Conservation (phyloP, 2,888 invertebrate genomes). For the Cosmorhoe ocellata region DNA sequence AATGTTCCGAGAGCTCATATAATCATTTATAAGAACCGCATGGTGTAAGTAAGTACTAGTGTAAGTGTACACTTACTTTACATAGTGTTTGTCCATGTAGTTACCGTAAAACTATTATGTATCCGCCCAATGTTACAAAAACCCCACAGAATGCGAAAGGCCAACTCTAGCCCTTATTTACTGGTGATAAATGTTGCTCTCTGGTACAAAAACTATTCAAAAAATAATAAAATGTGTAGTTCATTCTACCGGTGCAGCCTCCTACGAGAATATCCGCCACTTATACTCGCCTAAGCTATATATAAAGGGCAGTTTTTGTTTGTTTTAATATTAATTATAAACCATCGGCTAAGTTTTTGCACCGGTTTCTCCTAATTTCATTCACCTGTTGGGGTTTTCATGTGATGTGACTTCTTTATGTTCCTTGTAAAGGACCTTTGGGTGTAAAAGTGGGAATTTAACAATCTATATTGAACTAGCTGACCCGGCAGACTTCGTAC, state of each 20-base stretch:
- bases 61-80: background rate
- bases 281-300: slow-evolving; percentile 6
- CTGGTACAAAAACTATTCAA: slow-evolving; percentile 11
- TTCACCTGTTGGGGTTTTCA: slow-evolving; percentile 23
- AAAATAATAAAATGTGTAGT: slow-evolving; percentile 7
- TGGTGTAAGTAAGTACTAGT: slow-evolving; percentile 3
- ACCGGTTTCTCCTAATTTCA: slow-evolving; percentile 23
- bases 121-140: slow-evolving; percentile 23
- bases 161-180: slow-evolving; percentile 10
- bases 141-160: slow-evolving; percentile 11
- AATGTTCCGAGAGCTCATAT: slow-evolving; percentile 8
- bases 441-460: too few species aligned
- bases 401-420: slow-evolving; percentile 1
- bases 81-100: too few species aligned
- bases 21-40: slow-evolving; percentile 16
- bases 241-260: slow-evolving; percentile 16
- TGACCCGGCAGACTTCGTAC: too few species aligned
- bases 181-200: background rate
- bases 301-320: slow-evolving; percentile 14
- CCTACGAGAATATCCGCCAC: slow-evolving; percentile 23
- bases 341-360: slow-evolving; percentile 14
- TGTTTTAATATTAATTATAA: slow-evolving; percentile 16
- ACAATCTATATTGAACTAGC: too few species aligned
- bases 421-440: slow-evolving; percentile 4
- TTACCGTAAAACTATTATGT: background rate